A percentile compares a stretch with the other conserved stretches of the same genome.
These are phyloP conservation scores for Rallus crepitans DNA, from an alignment of 2,797 vertebrate species.

Conservation along the genomic window DNA sequence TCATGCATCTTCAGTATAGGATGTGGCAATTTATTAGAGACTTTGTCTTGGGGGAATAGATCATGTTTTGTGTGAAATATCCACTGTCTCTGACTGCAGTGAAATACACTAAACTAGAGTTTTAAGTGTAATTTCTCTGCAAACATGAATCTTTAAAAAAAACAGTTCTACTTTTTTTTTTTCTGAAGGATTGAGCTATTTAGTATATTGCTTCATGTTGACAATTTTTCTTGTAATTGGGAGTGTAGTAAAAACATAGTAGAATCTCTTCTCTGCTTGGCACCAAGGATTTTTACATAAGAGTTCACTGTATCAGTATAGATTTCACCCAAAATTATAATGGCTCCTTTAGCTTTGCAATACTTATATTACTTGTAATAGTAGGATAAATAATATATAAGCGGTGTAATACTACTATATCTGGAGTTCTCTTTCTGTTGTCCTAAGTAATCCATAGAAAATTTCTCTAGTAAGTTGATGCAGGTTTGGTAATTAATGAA, in stretches of 20 bases:
- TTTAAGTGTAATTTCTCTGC: not conserved
- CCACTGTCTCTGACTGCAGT: not conserved
- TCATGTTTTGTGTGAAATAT: not conserved
- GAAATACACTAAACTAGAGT: not conserved
- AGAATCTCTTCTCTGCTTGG: not conserved
- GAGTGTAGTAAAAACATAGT: not conserved
- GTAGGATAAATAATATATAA: no score
- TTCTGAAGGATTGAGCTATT: not conserved
- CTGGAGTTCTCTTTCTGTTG: not conserved
- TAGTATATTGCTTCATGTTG: not conserved
- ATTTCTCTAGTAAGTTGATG: not conserved
- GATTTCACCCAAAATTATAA: not conserved
- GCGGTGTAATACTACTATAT: not conserved
- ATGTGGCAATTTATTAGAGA: not conserved
- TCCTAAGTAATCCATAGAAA: not conserved
- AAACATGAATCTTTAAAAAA: not conserved
- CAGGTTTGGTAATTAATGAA: not conserved
- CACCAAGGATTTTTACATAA: not conserved
- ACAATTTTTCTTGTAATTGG: not conserved
- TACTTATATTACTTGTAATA: not conserved
- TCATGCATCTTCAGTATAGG: not conserved
- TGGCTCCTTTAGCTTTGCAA: not conserved
- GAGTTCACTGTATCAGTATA: not conserved
- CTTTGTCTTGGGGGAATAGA: not conserved
- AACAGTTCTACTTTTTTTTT: not conserved